Evolutionary conservation across 2,888 invertebrate species (phyloP), one percentile per base, ranked within the genome.

Genomic region (Argyra leucocephala): DNA sequence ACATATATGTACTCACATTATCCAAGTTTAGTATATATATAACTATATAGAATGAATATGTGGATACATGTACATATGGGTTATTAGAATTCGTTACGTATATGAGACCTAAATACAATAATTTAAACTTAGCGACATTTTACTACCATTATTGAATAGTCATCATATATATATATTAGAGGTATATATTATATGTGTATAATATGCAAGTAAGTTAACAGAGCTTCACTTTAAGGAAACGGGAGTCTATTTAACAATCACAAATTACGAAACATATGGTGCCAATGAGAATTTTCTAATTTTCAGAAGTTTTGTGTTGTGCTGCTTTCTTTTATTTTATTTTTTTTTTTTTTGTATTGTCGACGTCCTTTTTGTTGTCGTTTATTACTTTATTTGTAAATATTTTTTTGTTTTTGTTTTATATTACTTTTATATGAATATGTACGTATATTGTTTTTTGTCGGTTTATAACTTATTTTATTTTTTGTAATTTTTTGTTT

Each of bases 241-340:
- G 70, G 68, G 73, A 75, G 72, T 74, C 74, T 74, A 74, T 73
- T 72, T 73, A 73, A 74, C 74, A 77, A 76, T 78, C 78, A 78
- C 79, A 78, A 78, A 78, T 78, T 79, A 78, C 76, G 73, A 73
- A 76, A 71, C 78, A 78, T 78, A 78, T 79, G 78, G 78, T 79
- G 75, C 76, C 77, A 79, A 78, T 78, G 77, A 78, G 75, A 59
- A 59, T 59, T 59, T 59, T 59, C 59, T 18, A 59, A 23, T 24
- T 59, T 23, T 48, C 48, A 48, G 15, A 48, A 48, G 18, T 7
- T 31, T 31, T 10, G 5, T 31, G 31, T 31, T 31, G 31, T 31
- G 5, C 10, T 15, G 15, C 18, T 48, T 48, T 48, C 12, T 48
- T 48, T 48, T 48, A 18, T 1, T 48, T 48, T 6, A 5, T 37